Conservation (phyloP, 2,113 vertebrate genomes). For the Rhinopomastus cyanomelas region DNA sequence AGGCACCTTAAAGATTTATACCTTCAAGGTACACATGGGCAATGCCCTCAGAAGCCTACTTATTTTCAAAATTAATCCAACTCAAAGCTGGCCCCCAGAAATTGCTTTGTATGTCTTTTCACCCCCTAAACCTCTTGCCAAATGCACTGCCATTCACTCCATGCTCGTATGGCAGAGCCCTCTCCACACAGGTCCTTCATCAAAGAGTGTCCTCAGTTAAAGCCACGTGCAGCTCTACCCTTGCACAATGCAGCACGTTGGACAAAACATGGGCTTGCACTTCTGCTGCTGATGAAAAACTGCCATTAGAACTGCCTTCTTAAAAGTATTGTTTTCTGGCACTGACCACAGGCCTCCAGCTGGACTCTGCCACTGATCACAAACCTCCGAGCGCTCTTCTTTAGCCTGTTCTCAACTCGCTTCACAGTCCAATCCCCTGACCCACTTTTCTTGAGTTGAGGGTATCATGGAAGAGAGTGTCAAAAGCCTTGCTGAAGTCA, state of each 20-base stretch:
- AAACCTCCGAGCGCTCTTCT: too few relatives aligned
- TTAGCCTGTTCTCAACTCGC: too few relatives aligned
- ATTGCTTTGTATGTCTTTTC: not conserved
- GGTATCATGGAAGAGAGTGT: too few relatives aligned
- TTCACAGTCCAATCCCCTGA: too few relatives aligned
- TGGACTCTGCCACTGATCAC: too few relatives aligned
- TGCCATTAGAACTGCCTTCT: not conserved
- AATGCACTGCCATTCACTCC: not conserved
- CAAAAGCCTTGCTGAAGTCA: too few relatives aligned
- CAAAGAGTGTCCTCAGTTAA: not conserved
- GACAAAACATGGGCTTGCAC: slow-evolving; percentile 11
- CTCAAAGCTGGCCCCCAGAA: not conserved
- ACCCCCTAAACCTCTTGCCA: not conserved
- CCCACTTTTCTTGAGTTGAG: too few relatives aligned
- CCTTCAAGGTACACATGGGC: not conserved
- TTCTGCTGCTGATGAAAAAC: not conserved
- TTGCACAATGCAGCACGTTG: not conserved
- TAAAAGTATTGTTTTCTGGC: slow-evolving; percentile 9
- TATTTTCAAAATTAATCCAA: not conserved
- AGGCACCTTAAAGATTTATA: too few relatives aligned
- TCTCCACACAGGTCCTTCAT: not conserved
- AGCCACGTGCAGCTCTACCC: not conserved
- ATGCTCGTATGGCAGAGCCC: not conserved
- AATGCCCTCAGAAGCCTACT: not conserved
- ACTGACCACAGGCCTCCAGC: too few relatives aligned